Percentiles rank a stretch among this genome's conserved stretches.
Conservation (phyloP, 1,140 invertebrate genomes). For the Lepidurus apus region DNA sequence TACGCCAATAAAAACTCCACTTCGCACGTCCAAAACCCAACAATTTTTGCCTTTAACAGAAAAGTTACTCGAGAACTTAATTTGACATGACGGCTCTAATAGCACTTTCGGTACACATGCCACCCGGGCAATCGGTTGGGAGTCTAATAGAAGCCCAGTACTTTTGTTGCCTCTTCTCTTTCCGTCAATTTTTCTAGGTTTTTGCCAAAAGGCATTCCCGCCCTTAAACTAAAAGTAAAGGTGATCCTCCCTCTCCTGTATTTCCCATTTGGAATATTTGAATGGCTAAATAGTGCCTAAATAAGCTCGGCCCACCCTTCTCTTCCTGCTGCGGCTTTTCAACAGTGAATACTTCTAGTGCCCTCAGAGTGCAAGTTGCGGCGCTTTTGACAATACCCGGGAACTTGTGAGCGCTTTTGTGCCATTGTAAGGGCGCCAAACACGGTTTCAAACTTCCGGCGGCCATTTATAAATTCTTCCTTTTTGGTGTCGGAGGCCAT, state of each 20-base stretch:
- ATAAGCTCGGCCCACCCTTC: neutral
- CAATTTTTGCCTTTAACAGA: neutral
- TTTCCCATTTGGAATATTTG: neutral
- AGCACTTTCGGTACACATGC: neutral
- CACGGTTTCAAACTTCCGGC: slow-evolving; percentile 10
- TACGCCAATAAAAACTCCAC: neutral
- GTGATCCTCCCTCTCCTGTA: neutral
- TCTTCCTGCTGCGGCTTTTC: neutral
- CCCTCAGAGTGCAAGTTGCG: neutral
- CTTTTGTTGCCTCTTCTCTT: neutral
- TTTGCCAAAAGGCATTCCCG: neutral
- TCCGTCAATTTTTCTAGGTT: neutral
- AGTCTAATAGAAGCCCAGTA: neutral
- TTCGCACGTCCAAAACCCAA: neutral
- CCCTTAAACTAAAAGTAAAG: neutral
- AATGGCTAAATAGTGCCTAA: slow-evolving; percentile 2
- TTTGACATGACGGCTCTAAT: slow-evolving; percentile 2
- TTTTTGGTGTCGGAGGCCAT: neutral
- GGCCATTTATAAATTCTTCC: neutral
- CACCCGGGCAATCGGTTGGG: neutral
- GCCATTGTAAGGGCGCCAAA: neutral
- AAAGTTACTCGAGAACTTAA: neutral
- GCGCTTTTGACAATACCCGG: neutral
- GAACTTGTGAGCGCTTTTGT: neutral
- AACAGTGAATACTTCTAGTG: neutral